Conservation (phyloP, 2,888 invertebrate species). For the Nyleta sp. region DNA sequence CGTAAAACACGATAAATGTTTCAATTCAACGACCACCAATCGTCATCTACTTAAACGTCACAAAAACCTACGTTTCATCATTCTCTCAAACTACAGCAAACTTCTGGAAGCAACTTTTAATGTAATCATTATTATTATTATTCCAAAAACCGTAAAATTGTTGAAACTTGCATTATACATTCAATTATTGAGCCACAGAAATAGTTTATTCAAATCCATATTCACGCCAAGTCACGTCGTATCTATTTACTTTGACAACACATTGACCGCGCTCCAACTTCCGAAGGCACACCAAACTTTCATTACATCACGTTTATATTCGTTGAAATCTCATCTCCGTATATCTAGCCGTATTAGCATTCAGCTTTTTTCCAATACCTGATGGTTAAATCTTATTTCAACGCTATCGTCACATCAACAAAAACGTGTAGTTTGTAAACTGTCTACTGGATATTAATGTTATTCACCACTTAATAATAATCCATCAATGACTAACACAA, state of each 20-base stretch:
- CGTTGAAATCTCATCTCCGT: not conserved
- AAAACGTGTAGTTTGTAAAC: too few species aligned
- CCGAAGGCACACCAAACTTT: conserved; percentile 11
- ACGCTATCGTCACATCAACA: not conserved
- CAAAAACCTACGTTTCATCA: conserved; percentile 1
- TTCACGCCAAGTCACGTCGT: conserved; percentile 9
- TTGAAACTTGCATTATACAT: not conserved
- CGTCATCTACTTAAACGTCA: not conserved
- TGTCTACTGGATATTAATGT: too few species aligned
- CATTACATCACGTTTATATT: conserved; percentile 12
- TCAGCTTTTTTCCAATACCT: not conserved
- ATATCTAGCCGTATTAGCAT: not conserved
- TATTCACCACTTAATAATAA: too few species aligned
- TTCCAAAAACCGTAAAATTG: not conserved
- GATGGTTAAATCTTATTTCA: not conserved
- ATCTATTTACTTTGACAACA: conserved; percentile 28
- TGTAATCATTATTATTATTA: not conserved
- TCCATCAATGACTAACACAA: too few species aligned
- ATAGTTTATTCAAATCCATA: conserved; percentile 11
- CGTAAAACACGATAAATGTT: conserved; percentile 10
- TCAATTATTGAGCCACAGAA: not conserved
- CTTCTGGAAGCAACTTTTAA: not conserved
- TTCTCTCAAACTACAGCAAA: conserved; percentile 2
- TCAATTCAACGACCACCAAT: not conserved
- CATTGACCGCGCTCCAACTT: conserved; percentile 23